phyloP scores from a whole-genome alignment of 2,888 invertebrate species.

The Isoperla grammatica region DNA sequence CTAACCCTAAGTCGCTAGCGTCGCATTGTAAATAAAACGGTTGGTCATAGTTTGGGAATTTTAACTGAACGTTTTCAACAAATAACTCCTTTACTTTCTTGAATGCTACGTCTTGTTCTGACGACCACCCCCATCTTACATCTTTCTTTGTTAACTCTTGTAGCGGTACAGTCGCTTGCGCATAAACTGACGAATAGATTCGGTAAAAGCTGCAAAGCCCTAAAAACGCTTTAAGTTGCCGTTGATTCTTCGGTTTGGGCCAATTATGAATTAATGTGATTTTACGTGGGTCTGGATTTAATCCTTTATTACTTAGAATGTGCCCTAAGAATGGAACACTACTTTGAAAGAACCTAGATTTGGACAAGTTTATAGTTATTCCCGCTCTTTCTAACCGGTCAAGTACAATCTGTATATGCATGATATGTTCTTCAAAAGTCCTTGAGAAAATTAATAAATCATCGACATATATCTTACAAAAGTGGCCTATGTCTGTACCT shows the following conservation, averaged over 20 bases:
- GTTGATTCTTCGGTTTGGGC: slow-evolving; percentile 4
- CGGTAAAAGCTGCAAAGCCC: neutral
- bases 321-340: slow-evolving; percentile 8
- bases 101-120: neutral
- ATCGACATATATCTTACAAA: slow-evolving; percentile 7
- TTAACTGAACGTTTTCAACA: neutral
- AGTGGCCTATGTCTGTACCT: neutral
- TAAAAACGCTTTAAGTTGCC: neutral
- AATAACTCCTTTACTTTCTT: neutral
- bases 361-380: slow-evolving; percentile 1
- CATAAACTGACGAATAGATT: neutral
- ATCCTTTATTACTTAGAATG: neutral
- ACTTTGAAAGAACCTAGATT: slow-evolving; percentile 3
- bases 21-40: neutral
- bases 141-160: neutral
- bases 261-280: neutral
- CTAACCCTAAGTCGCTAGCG: neutral
- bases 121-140: neutral
- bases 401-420: neutral
- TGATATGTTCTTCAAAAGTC: slow-evolving; percentile 11
- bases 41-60: neutral
- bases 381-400: neutral
- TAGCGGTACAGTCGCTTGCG: neutral
- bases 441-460: neutral
- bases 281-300: slow-evolving; percentile 1